Conservation (phyloP, 2,797 vertebrate genomes). For the Spinibarbus caldwelli region DNA sequence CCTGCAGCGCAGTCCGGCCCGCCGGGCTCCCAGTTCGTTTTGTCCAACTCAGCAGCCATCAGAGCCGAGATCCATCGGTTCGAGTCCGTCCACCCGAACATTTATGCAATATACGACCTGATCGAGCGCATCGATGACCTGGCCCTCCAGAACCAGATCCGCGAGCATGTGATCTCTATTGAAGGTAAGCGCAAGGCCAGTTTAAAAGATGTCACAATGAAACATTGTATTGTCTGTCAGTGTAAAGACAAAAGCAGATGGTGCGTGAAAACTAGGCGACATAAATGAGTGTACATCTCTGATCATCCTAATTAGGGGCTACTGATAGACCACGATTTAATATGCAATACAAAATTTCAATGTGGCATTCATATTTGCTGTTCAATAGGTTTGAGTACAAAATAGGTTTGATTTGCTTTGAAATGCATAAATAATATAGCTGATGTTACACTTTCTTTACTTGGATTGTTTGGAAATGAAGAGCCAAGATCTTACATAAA, state of each 20-base stretch:
- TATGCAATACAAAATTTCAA: not conserved
- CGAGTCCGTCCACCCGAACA: slow-evolving; percentile 97
- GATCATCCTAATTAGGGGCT: slow-evolving; percentile 5
- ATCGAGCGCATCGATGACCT: slow-evolving; percentile 96
- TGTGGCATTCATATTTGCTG: not conserved
- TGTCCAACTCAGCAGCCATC: slow-evolving; percentile 96
- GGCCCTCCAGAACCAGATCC: slow-evolving; percentile 96
- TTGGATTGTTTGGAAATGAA: slow-evolving; percentile 4
- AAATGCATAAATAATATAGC: not conserved
- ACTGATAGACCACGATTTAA: not conserved
- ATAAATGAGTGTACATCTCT: slow-evolving; percentile 7
- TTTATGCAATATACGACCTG: slow-evolving; percentile 98
- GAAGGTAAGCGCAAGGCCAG: slow-evolving; percentile 83
- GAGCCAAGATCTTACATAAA: slow-evolving; percentile 30
- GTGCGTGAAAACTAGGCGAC: not conserved
- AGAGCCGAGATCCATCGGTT: slow-evolving; percentile 95
- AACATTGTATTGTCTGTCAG: slow-evolving; percentile 34
- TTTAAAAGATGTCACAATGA: slow-evolving; percentile 21
- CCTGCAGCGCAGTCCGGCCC: slow-evolving; percentile 80
- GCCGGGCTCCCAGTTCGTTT: slow-evolving; percentile 85
- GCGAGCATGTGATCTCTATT: slow-evolving; percentile 97
- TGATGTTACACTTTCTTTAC: too few species aligned
- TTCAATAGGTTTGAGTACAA: not conserved
- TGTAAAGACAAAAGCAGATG: slow-evolving; percentile 9
- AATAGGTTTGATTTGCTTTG: not conserved